These are phyloP conservation scores for Porites australiensis DNA, from an alignment of 64 coral and sea anemone species.

Conservation along the genomic window DNA sequence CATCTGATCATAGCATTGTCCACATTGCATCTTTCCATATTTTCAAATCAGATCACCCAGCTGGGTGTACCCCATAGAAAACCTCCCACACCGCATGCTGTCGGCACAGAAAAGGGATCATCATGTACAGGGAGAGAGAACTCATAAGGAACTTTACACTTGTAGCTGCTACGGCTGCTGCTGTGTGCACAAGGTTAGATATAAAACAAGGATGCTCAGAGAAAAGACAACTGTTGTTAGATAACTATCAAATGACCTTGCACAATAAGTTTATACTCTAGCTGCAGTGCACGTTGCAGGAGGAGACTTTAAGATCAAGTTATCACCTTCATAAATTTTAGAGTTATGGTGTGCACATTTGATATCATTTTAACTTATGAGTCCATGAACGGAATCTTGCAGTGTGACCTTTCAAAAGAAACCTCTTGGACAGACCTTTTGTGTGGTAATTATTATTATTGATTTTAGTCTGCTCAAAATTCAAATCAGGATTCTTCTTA, in stretches of 20 bases:
- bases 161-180: conserved; percentile 25
- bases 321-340: no score
- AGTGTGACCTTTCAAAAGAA: no score
- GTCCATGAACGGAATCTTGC: no score
- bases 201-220: conserved; percentile 29
- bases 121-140: conserved; percentile 41
- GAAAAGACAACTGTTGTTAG: neutral
- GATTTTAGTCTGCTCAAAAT: no score
- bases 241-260: conserved; percentile 37
- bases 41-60: conserved; percentile 50
- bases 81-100: conserved; percentile 37
- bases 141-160: conserved; percentile 40
- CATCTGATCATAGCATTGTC: conserved; percentile 1
- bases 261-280: neutral
- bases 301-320: neutral
- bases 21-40: conserved; percentile 12
- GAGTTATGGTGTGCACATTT: no score
- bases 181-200: conserved; percentile 56
- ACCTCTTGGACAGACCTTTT: no score
- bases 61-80: conserved; percentile 36
- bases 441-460: no score
- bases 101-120: conserved; percentile 36
- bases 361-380: no score
- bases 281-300: neutral
- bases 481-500: no score